Conservation (phyloP, 2,113 vertebrate genomes). For the Helogale parvula region DNA sequence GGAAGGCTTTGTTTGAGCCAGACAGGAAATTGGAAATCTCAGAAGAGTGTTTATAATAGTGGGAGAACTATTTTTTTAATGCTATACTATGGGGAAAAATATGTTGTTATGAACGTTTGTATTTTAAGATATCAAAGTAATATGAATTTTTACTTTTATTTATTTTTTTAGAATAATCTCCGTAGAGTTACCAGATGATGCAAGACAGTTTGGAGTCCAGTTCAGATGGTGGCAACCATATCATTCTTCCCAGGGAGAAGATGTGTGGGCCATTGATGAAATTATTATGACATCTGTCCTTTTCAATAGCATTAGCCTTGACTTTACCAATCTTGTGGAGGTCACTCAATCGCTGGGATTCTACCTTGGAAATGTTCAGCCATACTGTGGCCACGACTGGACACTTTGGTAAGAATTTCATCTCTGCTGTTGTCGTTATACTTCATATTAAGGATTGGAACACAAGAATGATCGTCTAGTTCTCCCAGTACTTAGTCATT, state of each 20-base stretch:
- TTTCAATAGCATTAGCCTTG: slow-evolving; percentile 98
- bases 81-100: neutral
- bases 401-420: slow-evolving; percentile 93
- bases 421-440: neutral
- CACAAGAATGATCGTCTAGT: neutral
- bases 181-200: slow-evolving; percentile 94
- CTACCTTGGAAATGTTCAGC: slow-evolving; percentile 97
- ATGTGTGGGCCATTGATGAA: slow-evolving; percentile 98
- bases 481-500: neutral
- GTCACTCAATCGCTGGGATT: slow-evolving; percentile 98
- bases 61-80: neutral
- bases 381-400: slow-evolving; percentile 97
- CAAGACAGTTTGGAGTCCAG: slow-evolving; percentile 95
- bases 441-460: neutral
- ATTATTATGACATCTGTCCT: slow-evolving; percentile 98
- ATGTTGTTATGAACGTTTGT: neutral
- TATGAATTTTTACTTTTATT: slow-evolving; percentile 5
- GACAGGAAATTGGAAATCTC: slow-evolving; percentile 22
- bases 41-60: neutral
- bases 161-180: slow-evolving; percentile 92
- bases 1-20: neutral
- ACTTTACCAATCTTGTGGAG: slow-evolving; percentile 97
- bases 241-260: slow-evolving; percentile 95
- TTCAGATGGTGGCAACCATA: slow-evolving; percentile 99
- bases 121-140: slow-evolving; percentile 41